Base-by-base conservation (phyloP, 1,140 invertebrate species). In the Teleopsis dalmanni region DNA sequence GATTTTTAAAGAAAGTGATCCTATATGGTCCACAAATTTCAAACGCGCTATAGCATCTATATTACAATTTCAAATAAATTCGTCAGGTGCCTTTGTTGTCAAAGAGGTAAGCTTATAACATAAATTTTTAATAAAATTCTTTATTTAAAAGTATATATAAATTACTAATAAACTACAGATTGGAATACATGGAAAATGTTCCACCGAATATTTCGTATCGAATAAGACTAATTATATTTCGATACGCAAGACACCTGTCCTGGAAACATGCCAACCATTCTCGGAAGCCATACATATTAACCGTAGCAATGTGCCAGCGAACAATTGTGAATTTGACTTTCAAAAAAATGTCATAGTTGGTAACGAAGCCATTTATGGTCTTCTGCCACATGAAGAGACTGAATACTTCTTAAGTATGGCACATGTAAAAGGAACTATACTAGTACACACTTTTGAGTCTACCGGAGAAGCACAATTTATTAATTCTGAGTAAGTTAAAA, bases 11-110 rank as follows among this genome's bases (percentile, higher is more conserved):
- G 75, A 74, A 52, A 54, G 57, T 21, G 80, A 81, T 50, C 72
- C 78, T 2, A 58, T 72, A n/a, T 84, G 82, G 82, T 74, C 78
- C 0, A 76, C 73, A n/a, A 84, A 84, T 58, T 78, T 83, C 44
- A 83, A 84, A 59, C 67, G 80, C 29, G 81, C 79, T 5, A 74
- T 84, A 19, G 77, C 78, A 10, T 75, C 78, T 29, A 77, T 79
- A 51, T 75, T 83, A 25, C 81, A 83, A 58, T 60, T 70, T 29
- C 57, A 65, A 44, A 66, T 66, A 18, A 75, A 67, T 23, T 72
- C 66, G 14, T 51, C 50, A 6, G 76, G 75, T 0, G 74, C 75
- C 1, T 76, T 75, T 53, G 71, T 72, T 1, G 57, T 71, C n/a
- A 67, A 68, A 52, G 77, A 78, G 65, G 76, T 78, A 47, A 51